These are phyloP conservation scores for Mus minutoides DNA, from an alignment of 2,797 vertebrate species.

Conservation along the genomic window DNA sequence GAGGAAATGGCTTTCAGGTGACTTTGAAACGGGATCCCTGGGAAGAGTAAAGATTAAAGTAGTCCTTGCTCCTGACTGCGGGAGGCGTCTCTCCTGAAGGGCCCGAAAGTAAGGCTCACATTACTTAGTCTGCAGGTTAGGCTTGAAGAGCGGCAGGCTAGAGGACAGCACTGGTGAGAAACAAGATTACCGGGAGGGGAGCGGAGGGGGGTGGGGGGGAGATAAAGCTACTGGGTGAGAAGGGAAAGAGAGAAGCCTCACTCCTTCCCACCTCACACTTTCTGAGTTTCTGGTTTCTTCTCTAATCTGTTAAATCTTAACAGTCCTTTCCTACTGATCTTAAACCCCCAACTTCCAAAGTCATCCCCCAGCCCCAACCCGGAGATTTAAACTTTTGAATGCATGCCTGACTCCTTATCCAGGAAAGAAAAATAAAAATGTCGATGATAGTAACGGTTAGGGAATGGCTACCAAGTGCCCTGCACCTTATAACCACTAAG, in stretches of 20 bases:
- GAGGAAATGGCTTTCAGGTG: conserved; percentile 82
- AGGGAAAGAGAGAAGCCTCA: not conserved
- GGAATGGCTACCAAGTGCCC: not conserved
- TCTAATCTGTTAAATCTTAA: not conserved
- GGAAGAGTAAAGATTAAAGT: not conserved
- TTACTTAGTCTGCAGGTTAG: conserved; percentile 44
- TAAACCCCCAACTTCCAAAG: conserved; percentile 18
- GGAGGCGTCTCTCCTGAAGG: not conserved
- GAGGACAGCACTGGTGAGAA: not conserved
- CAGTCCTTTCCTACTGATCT: not conserved
- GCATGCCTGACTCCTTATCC: not conserved
- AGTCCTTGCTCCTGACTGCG: not conserved
- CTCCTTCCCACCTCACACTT: not conserved
- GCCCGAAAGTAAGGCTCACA: not conserved
- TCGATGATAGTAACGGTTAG: not conserved
- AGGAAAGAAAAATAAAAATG: not conserved
- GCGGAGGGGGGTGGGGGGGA: not conserved
- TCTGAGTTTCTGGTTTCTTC: not conserved
- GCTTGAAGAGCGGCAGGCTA: not conserved
- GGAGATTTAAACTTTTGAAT: not conserved
- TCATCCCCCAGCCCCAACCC: not conserved
- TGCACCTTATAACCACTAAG: not conserved
- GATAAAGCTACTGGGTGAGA: not conserved
- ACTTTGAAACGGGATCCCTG: conserved; percentile 77
- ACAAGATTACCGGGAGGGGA: not conserved